Base-by-base conservation (phyloP, 2,113 vertebrate species). In the Triplophysa tibetana region DNA sequence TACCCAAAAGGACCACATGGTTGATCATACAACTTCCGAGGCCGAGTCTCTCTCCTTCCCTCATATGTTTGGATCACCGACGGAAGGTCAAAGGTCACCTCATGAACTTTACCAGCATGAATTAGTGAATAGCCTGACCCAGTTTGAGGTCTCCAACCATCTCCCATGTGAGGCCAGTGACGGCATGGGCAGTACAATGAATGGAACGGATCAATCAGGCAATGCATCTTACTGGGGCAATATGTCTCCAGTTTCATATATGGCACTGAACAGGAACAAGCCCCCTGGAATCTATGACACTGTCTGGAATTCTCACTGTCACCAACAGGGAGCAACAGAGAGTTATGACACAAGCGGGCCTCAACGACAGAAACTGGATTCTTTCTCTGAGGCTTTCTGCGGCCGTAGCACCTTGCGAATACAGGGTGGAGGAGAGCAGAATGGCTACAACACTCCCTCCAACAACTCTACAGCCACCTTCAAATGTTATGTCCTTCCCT, bases 301-400 rank as follows among this genome's bases (percentile, higher is more conserved):
- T 2, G 66, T 81, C 60, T 85, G 85, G 85, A 81, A 17, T 67
- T 78, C 75, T 64, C 63, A 56, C 70, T 78, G 45, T 4, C 74
- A 74, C 58, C 75, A 65, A 54, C 75, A 77, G 45, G 65, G 66
- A 60, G 56, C 23, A 3, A 60, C 67, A 16, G 79, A 85, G 26
- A 52, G 80, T 73, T 79, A 70, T 24, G 29, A 56, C 56, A 54
- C 41, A 13, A 50, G 69, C 17, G 60, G 21, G 19, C 64, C 6
- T n/a, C 62, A 83, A 68, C 83, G 85, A n/a, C 93, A 94, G 82
- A 93, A 91, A 79, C 89, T 93, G 83, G 93, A 94, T 82, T 93
- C 93, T 0, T 93, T 94, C 80, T 90, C 90, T 0, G 91, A 94
- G 17, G 91, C 93, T 0, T 93, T 94, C 67, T 86, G 88, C 70